Evolutionary conservation across 2,797 vertebrate genomes (phyloP), one percentile per base, ranked within the genome.

Genomic region (Clarias platycephalus): DNA sequence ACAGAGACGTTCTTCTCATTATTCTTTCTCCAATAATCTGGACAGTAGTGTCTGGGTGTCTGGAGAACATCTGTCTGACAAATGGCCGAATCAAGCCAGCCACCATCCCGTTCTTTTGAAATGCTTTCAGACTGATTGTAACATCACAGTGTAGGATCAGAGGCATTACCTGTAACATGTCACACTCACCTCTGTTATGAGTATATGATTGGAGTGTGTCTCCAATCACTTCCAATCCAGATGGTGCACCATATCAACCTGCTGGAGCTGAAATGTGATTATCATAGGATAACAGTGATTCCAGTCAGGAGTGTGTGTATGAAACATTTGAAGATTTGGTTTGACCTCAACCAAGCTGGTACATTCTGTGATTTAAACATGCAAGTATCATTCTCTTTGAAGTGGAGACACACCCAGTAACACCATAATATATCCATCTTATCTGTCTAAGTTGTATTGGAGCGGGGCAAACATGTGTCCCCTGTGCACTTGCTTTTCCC

Each of bases 221-320:
- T 78, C 53, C 53, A 37, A 40, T 28, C 53, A 22, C 34, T 20
- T 31, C 22, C 34, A 68, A 63, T 58, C 44, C 75, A 82, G 24
- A 71, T 40, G 37, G 22, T 72, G 20, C 31, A 68, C 28, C 28
- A 62, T 34, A 63, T 44, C 49, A 13, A 13, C 26, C 20, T 66
- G 79, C 55, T 62, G 22, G 60, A 74, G 72, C 68, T 84, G 22
- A 76, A 64, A 86, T 82, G 84, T 67, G 63, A 79, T 80, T 53
- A 58, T 63, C 26, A 76, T 49, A 62, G 26, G 55, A 83, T 71
- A 86, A 83, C 80, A 85, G 71, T 77, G 81, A 86, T 78, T 83
- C 71, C 81, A 78, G 76, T 40, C 76, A n/a, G 1, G 12, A 37
- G 31, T 60, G 28, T 75, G 67, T 55, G 49, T 71, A 9, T 9